phyloP scores from a whole-genome alignment of 1,140 invertebrate genomes.

The Antheraea mylitta region DNA sequence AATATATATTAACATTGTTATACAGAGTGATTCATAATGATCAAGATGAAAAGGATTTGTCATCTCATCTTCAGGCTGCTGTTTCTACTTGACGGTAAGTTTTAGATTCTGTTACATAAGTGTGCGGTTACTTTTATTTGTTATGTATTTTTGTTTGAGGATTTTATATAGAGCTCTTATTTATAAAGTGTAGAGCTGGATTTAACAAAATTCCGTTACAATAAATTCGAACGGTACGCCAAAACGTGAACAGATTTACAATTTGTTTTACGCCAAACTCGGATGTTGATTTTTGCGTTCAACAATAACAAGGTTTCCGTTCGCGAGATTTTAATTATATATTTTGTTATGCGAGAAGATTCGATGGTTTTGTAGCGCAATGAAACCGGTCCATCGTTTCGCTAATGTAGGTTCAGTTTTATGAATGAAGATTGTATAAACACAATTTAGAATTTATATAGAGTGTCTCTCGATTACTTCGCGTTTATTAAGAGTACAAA shows the following conservation, averaged over 20 bases:
- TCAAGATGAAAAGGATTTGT: conserved; percentile 70
- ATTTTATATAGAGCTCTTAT: background rate
- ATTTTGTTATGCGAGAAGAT: background rate
- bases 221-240: background rate
- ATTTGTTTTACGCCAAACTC: background rate
- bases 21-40: conserved; percentile 39
- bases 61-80: conserved; percentile 66
- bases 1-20: conserved; percentile 7
- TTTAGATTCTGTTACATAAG: conserved; percentile 1
- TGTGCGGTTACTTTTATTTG: background rate
- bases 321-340: background rate
- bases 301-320: background rate
- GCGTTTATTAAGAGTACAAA: too few relatives aligned
- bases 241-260: conserved; percentile 1
- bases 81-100: conserved; percentile 65
- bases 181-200: background rate
- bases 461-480: too few relatives aligned
- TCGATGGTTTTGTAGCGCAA: background rate
- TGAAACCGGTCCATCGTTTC: background rate
- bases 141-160: background rate
- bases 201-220: background rate
- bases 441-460: background rate
- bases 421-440: background rate
- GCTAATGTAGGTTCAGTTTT: background rate
- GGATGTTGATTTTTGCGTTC: background rate